Evolutionary conservation across 2,888 invertebrate species (phyloP).

Genomic region (Odontocerum albicorne): DNA sequence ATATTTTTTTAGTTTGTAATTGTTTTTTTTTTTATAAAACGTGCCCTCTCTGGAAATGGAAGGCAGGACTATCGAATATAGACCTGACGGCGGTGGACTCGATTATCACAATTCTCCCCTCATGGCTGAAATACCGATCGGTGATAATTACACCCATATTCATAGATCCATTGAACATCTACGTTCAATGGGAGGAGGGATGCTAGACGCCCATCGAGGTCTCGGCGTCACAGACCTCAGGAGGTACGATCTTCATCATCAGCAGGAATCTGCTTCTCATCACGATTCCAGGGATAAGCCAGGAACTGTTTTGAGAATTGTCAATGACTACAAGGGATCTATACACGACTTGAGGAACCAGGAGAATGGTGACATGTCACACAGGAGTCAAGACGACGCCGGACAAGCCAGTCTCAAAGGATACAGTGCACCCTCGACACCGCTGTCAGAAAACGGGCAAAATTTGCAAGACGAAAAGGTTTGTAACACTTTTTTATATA

Average conservation of each 20-base stretch:
- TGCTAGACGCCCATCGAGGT: constrained; percentile 52
- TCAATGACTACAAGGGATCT: constrained; percentile 53
- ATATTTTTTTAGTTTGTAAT: constrained; percentile 1
- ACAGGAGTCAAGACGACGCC: constrained; percentile 45
- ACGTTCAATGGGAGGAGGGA: constrained; percentile 60
- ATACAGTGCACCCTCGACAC: constrained; percentile 57
- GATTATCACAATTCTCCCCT: constrained; percentile 69
- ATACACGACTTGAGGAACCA: constrained; percentile 55
- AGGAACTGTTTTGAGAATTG: constrained; percentile 51
- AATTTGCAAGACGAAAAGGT: constrained; percentile 57
- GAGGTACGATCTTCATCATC: constrained; percentile 54
- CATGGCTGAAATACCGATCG: constrained; percentile 67
- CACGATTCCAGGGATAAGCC: constrained; percentile 57
- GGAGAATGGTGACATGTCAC: constrained; percentile 49
- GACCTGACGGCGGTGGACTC: constrained; percentile 62
- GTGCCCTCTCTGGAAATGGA: constrained; percentile 52
- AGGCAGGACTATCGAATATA: constrained; percentile 58
- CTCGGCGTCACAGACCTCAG: constrained; percentile 54
- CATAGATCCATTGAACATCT: constrained; percentile 68
- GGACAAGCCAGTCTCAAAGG: constrained; percentile 47
- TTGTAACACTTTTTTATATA: constrained; percentile 19
- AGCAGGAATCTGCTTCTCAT: constrained; percentile 39
- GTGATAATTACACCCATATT: constrained; percentile 65
- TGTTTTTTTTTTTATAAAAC: constrained; percentile 14
- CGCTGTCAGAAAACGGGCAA: constrained; percentile 55